Conservation (phyloP, 2,888 invertebrate genomes). For the Cerastis leucographa region DNA sequence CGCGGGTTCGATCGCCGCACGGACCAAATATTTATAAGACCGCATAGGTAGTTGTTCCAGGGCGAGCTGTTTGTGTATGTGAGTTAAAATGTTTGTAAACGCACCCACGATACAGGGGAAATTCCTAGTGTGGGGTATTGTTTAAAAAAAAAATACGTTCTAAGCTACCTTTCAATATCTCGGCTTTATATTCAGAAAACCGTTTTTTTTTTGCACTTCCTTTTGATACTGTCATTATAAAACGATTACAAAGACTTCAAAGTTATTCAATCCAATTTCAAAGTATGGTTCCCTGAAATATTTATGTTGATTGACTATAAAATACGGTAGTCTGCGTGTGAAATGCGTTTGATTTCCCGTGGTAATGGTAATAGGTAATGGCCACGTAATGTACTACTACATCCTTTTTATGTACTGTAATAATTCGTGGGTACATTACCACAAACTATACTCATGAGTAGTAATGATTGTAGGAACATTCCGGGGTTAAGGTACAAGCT, state of each 20-base stretch:
- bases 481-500: neutral
- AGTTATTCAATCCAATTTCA: neutral
- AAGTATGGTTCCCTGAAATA: constrained; percentile 16
- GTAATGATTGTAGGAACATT: neutral
- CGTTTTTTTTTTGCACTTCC: neutral
- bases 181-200: neutral
- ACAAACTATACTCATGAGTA: neutral
- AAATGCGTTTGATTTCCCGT: constrained; percentile 27
- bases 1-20: too few species aligned
- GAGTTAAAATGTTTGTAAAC: too few species aligned
- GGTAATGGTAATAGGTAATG: constrained; percentile 16
- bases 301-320: constrained; percentile 32
- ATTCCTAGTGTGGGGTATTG: too few species aligned
- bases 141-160: neutral
- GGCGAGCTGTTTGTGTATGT: too few species aligned
- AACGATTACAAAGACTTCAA: neutral
- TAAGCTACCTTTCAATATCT: neutral
- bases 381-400: neutral
- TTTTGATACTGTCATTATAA: neutral
- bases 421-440: constrained; percentile 7
- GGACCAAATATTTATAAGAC: too few species aligned
- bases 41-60: too few species aligned
- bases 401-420: constrained; percentile 5
- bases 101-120: too few species aligned
- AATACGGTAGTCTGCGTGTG: constrained; percentile 4